Base-by-base conservation (phyloP, 2,888 invertebrate species). In the Deroplatys truncata region DNA sequence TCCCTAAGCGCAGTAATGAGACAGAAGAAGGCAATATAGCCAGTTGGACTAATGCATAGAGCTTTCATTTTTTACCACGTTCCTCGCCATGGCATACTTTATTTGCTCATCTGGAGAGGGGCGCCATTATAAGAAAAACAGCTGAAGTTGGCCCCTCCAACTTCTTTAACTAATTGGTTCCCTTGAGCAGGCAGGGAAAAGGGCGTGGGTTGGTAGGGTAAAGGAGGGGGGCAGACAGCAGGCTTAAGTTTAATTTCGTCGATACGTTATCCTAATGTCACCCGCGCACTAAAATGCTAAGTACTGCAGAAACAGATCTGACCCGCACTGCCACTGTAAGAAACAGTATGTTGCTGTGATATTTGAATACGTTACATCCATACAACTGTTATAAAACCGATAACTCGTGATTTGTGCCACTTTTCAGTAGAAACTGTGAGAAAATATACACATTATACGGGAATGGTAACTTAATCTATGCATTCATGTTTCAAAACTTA, bases 1-100 rank as follows among this genome's bases (percentile, higher is more conserved):
- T 82, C 86, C 84, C 85, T 88, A 84, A 88, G 85, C 84, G 85
- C 43, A 72, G 82, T 88, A 82, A 88, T 88, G 28, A 87, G 86
- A 31, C 20, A 28, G n/a, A 29, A 29, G 84, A 84, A 86, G 20
- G 28, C 35, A 86, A 28, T 43, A 56, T 49, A 56, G 43, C 28
- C 20, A 56, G 16, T 43, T 28, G 86, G 49, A 56, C 56, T 86
- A 49, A 49, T 86, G 84, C 84, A 72, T 72, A 25, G 56, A 72
- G 25, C 56, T 72, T 72, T 72, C 56, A 72, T 72, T 72, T 72
- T 72, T 72, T 72, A 72, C 56, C 56, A 72, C 20, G 56, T 7
- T 72, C 56, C 56, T 20, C 56, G 56, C 56, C 56, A 72, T 72
- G 56, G 56, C 56, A 72, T 72, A 72, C 56, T 72, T 72, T 72